Conservation (phyloP, 1,140 invertebrate species). For the Ceratosolen solmsi region DNA sequence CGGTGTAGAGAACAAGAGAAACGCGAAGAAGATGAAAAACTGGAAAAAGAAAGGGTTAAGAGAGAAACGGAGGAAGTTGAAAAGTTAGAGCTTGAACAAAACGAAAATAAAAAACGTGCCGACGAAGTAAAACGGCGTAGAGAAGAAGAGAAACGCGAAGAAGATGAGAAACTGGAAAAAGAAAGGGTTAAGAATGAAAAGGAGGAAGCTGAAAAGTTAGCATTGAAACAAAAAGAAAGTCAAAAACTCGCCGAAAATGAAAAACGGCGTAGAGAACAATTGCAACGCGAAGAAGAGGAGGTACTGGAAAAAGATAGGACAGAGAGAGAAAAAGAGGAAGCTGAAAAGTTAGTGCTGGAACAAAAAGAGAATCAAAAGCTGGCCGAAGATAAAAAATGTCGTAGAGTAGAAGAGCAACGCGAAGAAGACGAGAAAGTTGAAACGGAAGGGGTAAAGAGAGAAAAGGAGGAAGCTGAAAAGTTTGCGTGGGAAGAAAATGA, state of each 20-base stretch:
- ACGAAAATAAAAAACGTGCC: too few relatives aligned
- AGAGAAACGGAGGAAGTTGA: background rate
- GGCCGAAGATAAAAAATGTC: too few relatives aligned
- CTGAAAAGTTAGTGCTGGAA: constrained; percentile 18
- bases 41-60: background rate
- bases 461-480: too few relatives aligned
- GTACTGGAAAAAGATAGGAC: constrained; percentile 39
- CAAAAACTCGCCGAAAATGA: constrained; percentile 34
- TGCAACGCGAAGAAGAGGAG: constrained; percentile 19
- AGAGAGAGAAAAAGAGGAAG: constrained; percentile 34
- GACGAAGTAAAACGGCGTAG: too few relatives aligned
- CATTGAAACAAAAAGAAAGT: too few relatives aligned
- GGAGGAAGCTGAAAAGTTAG: constrained; percentile 37
- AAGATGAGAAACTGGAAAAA: constrained; percentile 6
- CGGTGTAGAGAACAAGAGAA: too few relatives aligned
- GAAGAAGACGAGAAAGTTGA: too few relatives aligned
- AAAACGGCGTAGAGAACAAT: constrained; percentile 24
- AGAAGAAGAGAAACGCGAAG: background rate
- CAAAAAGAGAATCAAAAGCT: constrained; percentile 44
- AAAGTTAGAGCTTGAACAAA: background rate
- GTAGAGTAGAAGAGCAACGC: too few relatives aligned
- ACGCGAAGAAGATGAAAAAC: background rate
- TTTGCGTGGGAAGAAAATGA: too few relatives aligned
- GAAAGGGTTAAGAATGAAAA: constrained; percentile 33
- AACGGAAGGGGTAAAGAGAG: too few relatives aligned